Percentiles rank a stretch among this genome's conserved stretches.
Evolutionary conservation across 2,888 invertebrate genomes (phyloP).

Genomic region (Hecatera dysodea): DNA sequence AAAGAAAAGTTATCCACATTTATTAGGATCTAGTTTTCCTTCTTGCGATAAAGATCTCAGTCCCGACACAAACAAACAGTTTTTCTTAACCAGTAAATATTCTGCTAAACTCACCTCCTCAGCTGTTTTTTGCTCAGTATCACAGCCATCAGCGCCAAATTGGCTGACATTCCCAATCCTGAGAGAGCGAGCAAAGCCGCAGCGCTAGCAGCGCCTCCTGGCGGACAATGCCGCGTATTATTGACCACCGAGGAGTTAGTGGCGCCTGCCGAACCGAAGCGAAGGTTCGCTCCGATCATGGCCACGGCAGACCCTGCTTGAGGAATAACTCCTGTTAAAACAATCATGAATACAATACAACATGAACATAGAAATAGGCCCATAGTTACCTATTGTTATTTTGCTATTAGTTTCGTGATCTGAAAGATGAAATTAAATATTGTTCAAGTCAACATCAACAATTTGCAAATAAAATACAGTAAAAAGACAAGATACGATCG

Average conservation of each 20-base stretch:
- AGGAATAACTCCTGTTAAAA: conserved; percentile 54
- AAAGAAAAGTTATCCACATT: background rate
- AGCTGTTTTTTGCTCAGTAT: conserved; percentile 95
- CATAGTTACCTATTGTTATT: conserved; percentile 69
- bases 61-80: background rate
- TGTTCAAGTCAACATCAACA: conserved; percentile 61
- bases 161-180: conserved; percentile 95
- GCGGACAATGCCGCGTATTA: conserved; percentile 94
- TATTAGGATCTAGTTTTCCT: background rate
- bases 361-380: conserved; percentile 57
- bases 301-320: conserved; percentile 93
- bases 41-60: background rate
- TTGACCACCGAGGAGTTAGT: conserved; percentile 93
- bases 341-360: conserved; percentile 45
- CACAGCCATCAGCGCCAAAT: conserved; percentile 95
- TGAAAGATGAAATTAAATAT: conserved; percentile 67
- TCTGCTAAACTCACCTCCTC: conserved; percentile 91
- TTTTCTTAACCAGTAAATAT: background rate
- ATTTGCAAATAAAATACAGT: conserved; percentile 60
- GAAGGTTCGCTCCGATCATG: conserved; percentile 95
- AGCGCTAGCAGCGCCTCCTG: conserved; percentile 95
- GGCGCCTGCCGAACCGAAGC: conserved; percentile 92
- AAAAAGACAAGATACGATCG: conserved; percentile 39
- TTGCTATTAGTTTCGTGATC: conserved; percentile 68
- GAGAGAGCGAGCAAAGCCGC: conserved; percentile 94